Percentiles rank a stretch among this genome's conserved stretches.
Evolutionary conservation across 2,888 invertebrate species (phyloP).

Genomic region (Sinelater perroti): DNA sequence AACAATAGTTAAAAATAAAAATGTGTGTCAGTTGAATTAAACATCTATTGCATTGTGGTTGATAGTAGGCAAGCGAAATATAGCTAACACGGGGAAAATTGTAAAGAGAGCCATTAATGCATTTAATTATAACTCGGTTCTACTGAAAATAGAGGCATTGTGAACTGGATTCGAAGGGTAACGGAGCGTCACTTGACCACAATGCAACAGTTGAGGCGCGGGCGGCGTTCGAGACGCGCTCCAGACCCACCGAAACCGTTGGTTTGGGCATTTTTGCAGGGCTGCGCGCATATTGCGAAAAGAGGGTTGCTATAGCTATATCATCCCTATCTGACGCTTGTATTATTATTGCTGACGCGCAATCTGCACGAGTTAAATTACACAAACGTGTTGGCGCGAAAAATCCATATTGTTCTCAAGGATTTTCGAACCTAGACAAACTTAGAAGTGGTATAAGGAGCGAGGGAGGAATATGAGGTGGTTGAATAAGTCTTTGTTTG

Average conservation of each 20-base stretch:
- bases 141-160: constrained; percentile 40
- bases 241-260: constrained; percentile 51
- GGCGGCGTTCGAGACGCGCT: constrained; percentile 48
- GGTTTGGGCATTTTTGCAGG: constrained; percentile 51
- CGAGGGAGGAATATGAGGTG: constrained; percentile 31
- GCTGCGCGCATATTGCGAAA: constrained; percentile 53
- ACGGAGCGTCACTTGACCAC: constrained; percentile 50
- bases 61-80: constrained; percentile 28
- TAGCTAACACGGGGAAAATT: constrained; percentile 16
- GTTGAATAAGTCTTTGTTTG: constrained; percentile 40
- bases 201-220: constrained; percentile 52
- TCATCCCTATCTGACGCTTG: constrained; percentile 54
- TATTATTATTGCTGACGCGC: constrained; percentile 54
- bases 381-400: constrained; percentile 52
- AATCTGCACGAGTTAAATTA: constrained; percentile 54
- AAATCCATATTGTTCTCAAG: constrained; percentile 44
- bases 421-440: constrained; percentile 41
- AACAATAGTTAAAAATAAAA: constrained; percentile 33
- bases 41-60: constrained; percentile 37
- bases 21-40: constrained; percentile 36
- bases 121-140: constrained; percentile 43
- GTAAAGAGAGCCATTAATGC: constrained; percentile 26
- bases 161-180: constrained; percentile 42
- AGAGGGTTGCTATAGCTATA: constrained; percentile 54
- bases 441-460: constrained; percentile 30